phyloP scores from a whole-genome alignment of 2,888 invertebrate species.

The Hemaris fuciformis region DNA sequence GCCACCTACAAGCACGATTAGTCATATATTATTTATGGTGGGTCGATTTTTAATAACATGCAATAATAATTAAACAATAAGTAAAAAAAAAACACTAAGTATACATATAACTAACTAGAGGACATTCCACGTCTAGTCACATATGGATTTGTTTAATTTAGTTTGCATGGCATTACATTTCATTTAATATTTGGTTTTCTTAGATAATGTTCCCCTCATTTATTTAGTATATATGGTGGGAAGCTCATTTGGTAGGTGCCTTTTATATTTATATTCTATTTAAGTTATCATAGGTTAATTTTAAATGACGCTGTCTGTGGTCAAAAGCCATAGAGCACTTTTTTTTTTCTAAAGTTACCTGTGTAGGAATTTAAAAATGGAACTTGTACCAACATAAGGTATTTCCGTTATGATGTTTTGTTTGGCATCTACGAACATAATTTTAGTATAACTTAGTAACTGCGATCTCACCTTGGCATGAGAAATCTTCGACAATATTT shows the following conservation, averaged over 20 bases:
- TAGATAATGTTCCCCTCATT: constrained; percentile 1
- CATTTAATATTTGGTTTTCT: constrained; percentile 12
- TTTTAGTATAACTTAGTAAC: not conserved
- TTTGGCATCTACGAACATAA: not conserved
- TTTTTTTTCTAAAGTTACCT: not conserved
- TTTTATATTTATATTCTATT: too few species aligned
- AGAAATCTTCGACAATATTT: not conserved
- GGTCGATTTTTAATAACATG: not conserved
- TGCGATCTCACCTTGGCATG: not conserved
- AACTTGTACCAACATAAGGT: not conserved
- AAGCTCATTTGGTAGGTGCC: not conserved
- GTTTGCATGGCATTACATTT: constrained; percentile 6
- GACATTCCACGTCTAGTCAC: constrained; percentile 73
- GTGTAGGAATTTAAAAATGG: not conserved
- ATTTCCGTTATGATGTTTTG: not conserved
- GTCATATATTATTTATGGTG: not conserved
- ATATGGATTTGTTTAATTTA: constrained; percentile 32
- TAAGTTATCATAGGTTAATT: not conserved
- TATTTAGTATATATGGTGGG: constrained; percentile 2
- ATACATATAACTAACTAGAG: constrained; percentile 27
- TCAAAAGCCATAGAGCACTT: not conserved
- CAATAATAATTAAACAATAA: not conserved
- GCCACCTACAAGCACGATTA: not conserved
- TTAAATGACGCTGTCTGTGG: not conserved
- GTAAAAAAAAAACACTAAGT: not conserved